Percentiles rank a stretch among this genome's conserved stretches.
These are phyloP conservation scores for Malurus elegans DNA, from an alignment of 2,113 vertebrate species.

Conservation along the genomic window DNA sequence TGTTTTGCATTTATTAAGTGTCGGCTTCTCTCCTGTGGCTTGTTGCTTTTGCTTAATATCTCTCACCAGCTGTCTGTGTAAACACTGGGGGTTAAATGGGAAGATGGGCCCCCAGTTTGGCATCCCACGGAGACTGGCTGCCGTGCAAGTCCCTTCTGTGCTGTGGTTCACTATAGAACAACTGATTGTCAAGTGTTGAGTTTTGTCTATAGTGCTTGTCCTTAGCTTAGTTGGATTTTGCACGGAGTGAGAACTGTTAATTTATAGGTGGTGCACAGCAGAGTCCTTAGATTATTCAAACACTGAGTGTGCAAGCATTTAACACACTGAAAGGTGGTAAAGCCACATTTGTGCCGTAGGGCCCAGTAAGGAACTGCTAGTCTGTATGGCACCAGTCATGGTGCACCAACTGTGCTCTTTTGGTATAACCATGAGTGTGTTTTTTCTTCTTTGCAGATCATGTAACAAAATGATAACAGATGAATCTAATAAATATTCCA, in stretches of 20 bases:
- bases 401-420: neutral
- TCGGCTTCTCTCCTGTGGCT: constrained; percentile 31
- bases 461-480: neutral
- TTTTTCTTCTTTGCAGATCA: neutral
- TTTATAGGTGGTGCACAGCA: neutral
- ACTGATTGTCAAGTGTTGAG: neutral
- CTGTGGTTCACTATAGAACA: neutral
- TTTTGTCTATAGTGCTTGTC: neutral
- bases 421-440: neutral
- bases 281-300: neutral
- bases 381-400: neutral
- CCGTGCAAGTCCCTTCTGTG: neutral
- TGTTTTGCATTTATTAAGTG: neutral
- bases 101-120: neutral
- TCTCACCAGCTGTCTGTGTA: neutral
- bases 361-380: neutral
- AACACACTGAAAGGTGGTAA: neutral
- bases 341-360: neutral
- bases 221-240: neutral
- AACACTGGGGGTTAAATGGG: neutral
- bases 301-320: neutral
- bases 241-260: neutral
- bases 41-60: neutral
- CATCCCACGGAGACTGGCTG: neutral
- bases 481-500: neutral